Base-by-base conservation (phyloP, 2,113 vertebrate genomes). In the Psittacula cyanocephala region DNA sequence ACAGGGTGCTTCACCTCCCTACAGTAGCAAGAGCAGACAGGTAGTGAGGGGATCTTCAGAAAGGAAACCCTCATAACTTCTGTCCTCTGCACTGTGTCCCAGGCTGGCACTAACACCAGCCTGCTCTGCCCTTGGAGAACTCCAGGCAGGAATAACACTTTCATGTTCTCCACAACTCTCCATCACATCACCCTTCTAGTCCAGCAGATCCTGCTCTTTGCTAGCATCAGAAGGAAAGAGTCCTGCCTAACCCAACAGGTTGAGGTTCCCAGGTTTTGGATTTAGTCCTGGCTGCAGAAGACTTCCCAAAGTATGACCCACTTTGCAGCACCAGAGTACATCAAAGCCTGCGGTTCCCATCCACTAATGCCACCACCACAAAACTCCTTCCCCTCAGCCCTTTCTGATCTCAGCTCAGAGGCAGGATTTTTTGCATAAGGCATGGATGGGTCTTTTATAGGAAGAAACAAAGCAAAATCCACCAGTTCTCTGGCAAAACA, bases 51-150 rank as follows among this genome's bases (percentile, higher is more conserved):
- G 37, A 64, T 13, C 10, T 62, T 46, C 33, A 74, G 76, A 29
- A 80, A 69, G 55, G 17, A 52, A 86, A 22, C 0, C 4, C 17
- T 43, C 11, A 18, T 41, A 55, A 25, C 29, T 74, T 22, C n/a
- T 28, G 3, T n/a, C 11, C 23, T 35, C 39, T 29, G 9, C 1
- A 0, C 47, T 7, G 0, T 7, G n/a, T 27, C 39, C 44, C 28
- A 82, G 28, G 31, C 57, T 41, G 43, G 22, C 39, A 35, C 15
- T 20, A 57, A 31, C 17, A 17, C 37, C 35, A 59, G 55, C 37
- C 27, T 53, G 50, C 33, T 76, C 52, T 68, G 41, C 35, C 62
- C 11, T n/a, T 33, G 10, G 70, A 10, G 20, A 17, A 52, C 52
- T 37, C 46, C 43, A 57, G 41, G 52, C 47, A 50, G 5, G 7